Evolutionary conservation across 2,888 invertebrate genomes (phyloP).

Genomic region (Gortyna flavago): DNA sequence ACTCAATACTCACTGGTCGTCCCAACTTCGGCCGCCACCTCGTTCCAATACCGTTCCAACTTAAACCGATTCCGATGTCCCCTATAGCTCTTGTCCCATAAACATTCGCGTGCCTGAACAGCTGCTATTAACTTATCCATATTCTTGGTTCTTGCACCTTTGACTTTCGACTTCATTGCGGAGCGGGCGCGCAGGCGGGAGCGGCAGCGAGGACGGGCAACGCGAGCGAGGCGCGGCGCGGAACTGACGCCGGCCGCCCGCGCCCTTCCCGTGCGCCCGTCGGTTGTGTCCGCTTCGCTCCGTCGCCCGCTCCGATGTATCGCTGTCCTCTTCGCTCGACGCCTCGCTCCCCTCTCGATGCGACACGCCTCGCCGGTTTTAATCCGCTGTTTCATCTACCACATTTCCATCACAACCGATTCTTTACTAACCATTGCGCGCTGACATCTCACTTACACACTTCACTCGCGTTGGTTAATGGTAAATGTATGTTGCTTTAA

Average conservation of each 20-base stretch:
- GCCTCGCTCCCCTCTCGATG: slow-evolving; percentile 80
- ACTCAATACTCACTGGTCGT: slow-evolving; percentile 89
- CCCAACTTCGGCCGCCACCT: slow-evolving; percentile 86
- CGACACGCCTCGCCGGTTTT: slow-evolving; percentile 71
- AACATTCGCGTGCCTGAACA: slow-evolving; percentile 86
- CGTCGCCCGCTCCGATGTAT: slow-evolving; percentile 74
- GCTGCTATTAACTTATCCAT: slow-evolving; percentile 88
- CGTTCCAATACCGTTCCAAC: slow-evolving; percentile 88
- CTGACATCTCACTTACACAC: not conserved
- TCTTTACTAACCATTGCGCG: slow-evolving; percentile 55
- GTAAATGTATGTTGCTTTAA: slow-evolving; percentile 55
- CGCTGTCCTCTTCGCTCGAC: slow-evolving; percentile 78
- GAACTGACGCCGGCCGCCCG: slow-evolving; percentile 72
- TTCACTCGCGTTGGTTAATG: not conserved
- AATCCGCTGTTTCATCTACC: slow-evolving; percentile 61
- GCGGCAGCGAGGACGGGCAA: slow-evolving; percentile 69
- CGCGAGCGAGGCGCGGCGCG: slow-evolving; percentile 77
- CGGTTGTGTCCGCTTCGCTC: slow-evolving; percentile 75
- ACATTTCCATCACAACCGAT: not conserved
- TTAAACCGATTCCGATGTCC: slow-evolving; percentile 87
- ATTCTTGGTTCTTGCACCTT: slow-evolving; percentile 83
- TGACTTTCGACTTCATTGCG: slow-evolving; percentile 81
- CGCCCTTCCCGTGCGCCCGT: slow-evolving; percentile 63
- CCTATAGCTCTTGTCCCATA: slow-evolving; percentile 87
- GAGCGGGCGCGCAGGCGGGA: slow-evolving; percentile 80